Evolutionary conservation across 2,888 invertebrate species (phyloP).

Genomic region (Xestia xanthographa): DNA sequence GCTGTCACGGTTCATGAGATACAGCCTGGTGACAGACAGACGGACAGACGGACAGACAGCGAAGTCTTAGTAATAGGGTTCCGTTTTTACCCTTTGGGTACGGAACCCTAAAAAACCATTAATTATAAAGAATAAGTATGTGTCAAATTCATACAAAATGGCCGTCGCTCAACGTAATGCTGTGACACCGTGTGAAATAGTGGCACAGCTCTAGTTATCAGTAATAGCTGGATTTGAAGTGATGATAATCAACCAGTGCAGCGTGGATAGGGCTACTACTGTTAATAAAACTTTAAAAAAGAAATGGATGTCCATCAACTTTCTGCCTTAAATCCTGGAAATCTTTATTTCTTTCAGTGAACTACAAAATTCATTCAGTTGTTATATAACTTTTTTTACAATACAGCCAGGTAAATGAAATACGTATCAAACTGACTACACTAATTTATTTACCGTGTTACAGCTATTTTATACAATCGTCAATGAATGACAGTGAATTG

Average conservation of each 20-base stretch:
- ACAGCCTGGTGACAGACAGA: no score
- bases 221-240: not conserved
- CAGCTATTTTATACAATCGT: not conserved
- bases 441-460: not conserved
- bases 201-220: not conserved
- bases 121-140: not conserved
- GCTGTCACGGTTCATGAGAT: no score
- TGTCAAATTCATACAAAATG: not conserved
- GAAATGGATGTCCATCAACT: not conserved
- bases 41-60: no score
- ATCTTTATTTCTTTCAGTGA: not conserved
- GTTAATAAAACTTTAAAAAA: not conserved
- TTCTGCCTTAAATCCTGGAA: not conserved
- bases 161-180: not conserved
- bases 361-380: not conserved
- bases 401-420: no score
- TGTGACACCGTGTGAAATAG: no score
- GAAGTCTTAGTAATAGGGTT: no score
- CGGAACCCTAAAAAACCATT: no score
- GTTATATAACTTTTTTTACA: not conserved
- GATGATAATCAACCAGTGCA: not conserved
- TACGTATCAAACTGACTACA: not conserved
- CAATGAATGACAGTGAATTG: not conserved
- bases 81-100: no score
- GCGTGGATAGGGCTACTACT: not conserved